Conservation (phyloP, 2,113 vertebrate species). For the Centropus bengalensis region DNA sequence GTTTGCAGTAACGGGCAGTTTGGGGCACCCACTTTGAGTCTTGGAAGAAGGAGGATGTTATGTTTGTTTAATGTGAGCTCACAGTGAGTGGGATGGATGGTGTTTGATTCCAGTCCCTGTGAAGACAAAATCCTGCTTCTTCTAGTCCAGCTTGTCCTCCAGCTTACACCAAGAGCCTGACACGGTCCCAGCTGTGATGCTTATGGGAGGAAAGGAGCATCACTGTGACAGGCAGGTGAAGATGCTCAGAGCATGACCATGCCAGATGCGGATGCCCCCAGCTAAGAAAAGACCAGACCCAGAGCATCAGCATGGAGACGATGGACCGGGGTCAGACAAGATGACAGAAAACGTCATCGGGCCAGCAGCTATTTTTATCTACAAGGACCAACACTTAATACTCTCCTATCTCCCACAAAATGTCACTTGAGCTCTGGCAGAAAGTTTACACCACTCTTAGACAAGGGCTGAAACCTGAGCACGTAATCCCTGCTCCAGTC, state of each 20-base stretch:
- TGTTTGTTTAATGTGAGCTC: background rate
- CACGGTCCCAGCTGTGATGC: fast-evolving
- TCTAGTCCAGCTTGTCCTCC: fast-evolving
- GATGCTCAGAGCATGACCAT: fast-evolving
- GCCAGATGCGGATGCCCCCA: fast-evolving
- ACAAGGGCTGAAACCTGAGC: conserved; percentile 57
- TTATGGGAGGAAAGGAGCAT: background rate
- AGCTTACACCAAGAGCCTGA: fast-evolving
- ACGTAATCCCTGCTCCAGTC: conserved; percentile 56
- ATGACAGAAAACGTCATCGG: background rate
- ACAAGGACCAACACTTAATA: conserved; percentile 67
- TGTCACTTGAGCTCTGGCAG: conserved; percentile 41
- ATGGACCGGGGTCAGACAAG: background rate
- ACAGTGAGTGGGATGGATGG: fast-evolving
- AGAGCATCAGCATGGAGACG: background rate
- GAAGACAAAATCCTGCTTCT: background rate
- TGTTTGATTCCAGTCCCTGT: background rate
- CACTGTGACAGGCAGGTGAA: background rate
- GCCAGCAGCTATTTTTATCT: conserved; percentile 45
- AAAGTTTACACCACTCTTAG: conserved; percentile 41
- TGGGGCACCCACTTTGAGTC: background rate
- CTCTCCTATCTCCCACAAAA: conserved; percentile 68
- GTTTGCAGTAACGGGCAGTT: background rate
- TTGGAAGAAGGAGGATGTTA: background rate
- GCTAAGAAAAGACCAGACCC: background rate